Percentiles rank a stretch among this genome's conserved stretches.
Evolutionary conservation across 2,888 invertebrate genomes (phyloP).

Genomic region (Scaptomyza tumidula): DNA sequence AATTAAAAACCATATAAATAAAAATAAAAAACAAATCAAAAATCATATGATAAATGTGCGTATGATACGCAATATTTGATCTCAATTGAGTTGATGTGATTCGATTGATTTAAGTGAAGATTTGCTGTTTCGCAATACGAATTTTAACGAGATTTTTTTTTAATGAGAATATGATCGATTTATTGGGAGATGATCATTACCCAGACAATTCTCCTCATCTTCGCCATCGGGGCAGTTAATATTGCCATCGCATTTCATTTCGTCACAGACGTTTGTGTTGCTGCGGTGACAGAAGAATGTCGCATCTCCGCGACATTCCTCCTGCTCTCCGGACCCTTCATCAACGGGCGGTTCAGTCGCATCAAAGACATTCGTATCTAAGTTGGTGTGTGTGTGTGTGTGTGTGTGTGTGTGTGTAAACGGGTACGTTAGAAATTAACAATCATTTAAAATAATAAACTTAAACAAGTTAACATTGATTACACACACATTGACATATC

Average conservation of each 20-base stretch:
- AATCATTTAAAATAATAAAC: slow-evolving; percentile 27
- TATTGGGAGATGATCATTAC: slow-evolving; percentile 39
- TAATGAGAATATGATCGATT: not conserved
- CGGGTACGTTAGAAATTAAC: slow-evolving; percentile 27
- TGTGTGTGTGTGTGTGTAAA: too few species aligned
- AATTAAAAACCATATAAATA: not conserved
- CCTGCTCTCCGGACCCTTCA: slow-evolving; percentile 57
- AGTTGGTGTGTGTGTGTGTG: slow-evolving; percentile 16
- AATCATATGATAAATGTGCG: not conserved
- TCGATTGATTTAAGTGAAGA: not conserved
- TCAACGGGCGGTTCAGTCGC: slow-evolving; percentile 18
- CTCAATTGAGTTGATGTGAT: slow-evolving; percentile 14
- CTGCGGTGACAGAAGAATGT: slow-evolving; percentile 73
- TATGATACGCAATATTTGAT: not conserved
- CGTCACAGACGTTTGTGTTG: slow-evolving; percentile 77
- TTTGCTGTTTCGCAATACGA: too few species aligned
- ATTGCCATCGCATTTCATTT: slow-evolving; percentile 78
- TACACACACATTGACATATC: slow-evolving; percentile 5
- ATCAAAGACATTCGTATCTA: slow-evolving; percentile 27
- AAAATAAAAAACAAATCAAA: slow-evolving; percentile 5
- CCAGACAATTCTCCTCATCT: slow-evolving; percentile 81
- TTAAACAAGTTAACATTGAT: slow-evolving; percentile 12
- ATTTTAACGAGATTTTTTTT: not conserved
- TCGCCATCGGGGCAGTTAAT: slow-evolving; percentile 82
- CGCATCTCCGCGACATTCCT: slow-evolving; percentile 81